Conservation (phyloP, 1,140 invertebrate genomes). For the Caenorhabditis inopinata region DNA sequence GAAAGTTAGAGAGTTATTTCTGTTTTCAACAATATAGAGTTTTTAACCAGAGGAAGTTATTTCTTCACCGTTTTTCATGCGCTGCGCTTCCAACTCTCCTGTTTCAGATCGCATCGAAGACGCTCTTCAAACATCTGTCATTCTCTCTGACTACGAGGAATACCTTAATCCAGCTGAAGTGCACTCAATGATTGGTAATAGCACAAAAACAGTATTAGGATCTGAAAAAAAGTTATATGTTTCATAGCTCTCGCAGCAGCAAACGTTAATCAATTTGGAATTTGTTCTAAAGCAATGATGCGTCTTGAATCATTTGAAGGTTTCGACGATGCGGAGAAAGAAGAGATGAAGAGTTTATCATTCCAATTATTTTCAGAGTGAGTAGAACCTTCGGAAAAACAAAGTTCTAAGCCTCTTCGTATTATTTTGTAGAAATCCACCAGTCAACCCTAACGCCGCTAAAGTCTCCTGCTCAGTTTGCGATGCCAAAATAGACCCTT, state of each 20-base stretch:
- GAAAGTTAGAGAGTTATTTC: not conserved
- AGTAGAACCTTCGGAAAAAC: no score
- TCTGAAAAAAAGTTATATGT: no score
- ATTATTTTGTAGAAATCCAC: not conserved
- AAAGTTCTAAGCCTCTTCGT: no score
- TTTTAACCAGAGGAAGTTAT: no score
- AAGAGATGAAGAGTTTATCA: not conserved
- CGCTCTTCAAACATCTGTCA: not conserved
- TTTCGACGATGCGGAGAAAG: not conserved
- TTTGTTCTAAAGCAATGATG: conserved; percentile 13
- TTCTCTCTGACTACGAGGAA: not conserved
- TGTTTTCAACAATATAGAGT: no score
- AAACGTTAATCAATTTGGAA: not conserved
- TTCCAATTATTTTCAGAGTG: not conserved
- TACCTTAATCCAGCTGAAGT: not conserved
- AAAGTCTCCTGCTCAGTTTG: not conserved
- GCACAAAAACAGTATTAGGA: no score
- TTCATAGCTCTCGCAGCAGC: not conserved
- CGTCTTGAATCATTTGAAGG: not conserved
- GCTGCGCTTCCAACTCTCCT: not conserved
- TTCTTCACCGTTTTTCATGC: not conserved
- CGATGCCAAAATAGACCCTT: not conserved
- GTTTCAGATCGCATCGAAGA: not conserved
- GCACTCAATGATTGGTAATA: not conserved
- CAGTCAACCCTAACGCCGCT: not conserved